Base-by-base conservation (phyloP, 2,797 vertebrate genomes). In the Phyllotis vaccarum region DNA sequence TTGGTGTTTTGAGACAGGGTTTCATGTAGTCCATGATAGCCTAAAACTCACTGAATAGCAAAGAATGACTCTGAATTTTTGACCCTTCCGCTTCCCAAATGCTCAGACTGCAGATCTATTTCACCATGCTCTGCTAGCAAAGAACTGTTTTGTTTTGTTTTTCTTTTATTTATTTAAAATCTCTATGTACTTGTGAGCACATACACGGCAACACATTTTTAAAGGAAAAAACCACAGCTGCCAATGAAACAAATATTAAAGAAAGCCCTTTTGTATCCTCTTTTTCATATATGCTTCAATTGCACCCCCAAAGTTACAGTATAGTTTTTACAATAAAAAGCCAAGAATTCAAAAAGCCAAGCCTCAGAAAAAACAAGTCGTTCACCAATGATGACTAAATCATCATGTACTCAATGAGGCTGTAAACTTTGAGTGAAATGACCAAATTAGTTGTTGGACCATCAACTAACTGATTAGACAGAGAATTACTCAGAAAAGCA, bases 341-440 rank as follows among this genome's bases (percentile, higher is more conserved):
- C 31, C 80, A 97, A 92, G 87, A 97, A 66, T 87, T 86, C 40
- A 37, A 56, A 29, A 56, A 37, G 21, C 16, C 37, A 81, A 40
- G 5, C 2, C 74, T 62, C 3, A 14, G 66, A 75, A 92, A 60
- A 72, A 17, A 3, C 83, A 88, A 72, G 78, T 17, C 6, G 66
- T 9, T 12, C 74, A 94, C 96, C 92, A 95, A 89, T 95, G 94
- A 78, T 22, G 54, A 31, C 90, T 72, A 97, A 96, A 60, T 86
- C 56, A 96, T 43, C 10, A 3, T 75, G 75, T 70, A 92, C n/a
- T 89, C 40, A 91, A 72, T 31, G 24, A 91, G 37, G 70, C 78
- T 64, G 37, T 54, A 68, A 90, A 88, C 83, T 22, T 76, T 85
- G 66, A 19, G 46, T 52, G 62, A 8, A 82, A n/a, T 70, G 27